phyloP scores from a whole-genome alignment of 2,797 vertebrate genomes.

The Trichosurus vulpecula region DNA sequence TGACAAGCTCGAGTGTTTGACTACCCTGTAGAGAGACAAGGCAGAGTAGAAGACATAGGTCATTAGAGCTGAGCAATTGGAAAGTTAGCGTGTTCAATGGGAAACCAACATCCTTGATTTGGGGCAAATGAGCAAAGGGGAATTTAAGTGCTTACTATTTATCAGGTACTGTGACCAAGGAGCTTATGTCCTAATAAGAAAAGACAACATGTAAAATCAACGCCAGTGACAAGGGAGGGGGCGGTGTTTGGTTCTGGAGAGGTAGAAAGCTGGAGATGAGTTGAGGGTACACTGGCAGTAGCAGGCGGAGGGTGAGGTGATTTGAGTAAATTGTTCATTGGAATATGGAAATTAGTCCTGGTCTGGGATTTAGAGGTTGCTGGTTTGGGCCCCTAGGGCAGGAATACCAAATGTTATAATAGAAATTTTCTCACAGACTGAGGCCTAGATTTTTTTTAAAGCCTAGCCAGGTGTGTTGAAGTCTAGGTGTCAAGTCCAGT shows the following conservation, averaged over 20 bases:
- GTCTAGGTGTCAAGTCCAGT: neutral
- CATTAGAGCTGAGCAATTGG: neutral
- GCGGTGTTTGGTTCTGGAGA: neutral
- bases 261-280: neutral
- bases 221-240: neutral
- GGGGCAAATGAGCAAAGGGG: neutral
- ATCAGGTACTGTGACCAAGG: neutral
- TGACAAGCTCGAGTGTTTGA: neutral
- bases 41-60: neutral
- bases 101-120: neutral
- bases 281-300: neutral
- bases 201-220: neutral
- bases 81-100: too few relatives aligned
- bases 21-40: neutral
- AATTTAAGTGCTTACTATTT: neutral
- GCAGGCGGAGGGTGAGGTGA: accelerated
- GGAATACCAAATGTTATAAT: too few relatives aligned
- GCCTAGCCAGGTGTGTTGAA: neutral
- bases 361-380: neutral
- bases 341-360: neutral
- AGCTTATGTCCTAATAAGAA: neutral
- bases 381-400: neutral
- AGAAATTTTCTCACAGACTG: neutral
- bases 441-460: too few relatives aligned
- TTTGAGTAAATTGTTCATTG: neutral